Conservation (phyloP, 1,140 invertebrate genomes). For the Galleria mellonella region DNA sequence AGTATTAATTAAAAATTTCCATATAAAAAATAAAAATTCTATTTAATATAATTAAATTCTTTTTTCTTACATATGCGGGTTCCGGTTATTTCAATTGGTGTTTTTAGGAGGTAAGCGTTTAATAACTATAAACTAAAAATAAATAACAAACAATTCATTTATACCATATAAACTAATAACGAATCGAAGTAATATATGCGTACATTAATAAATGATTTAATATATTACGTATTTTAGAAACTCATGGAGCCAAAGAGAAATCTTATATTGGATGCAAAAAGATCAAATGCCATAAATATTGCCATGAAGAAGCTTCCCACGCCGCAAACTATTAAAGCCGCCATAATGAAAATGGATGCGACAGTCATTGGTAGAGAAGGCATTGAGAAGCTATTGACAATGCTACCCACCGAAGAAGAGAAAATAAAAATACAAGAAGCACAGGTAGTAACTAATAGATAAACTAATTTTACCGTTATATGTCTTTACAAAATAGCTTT, state of each 20-base stretch:
- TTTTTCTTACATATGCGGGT: too few species aligned
- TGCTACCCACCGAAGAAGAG: slow-evolving; percentile 98
- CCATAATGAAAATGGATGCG: slow-evolving; percentile 99
- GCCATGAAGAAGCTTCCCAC: slow-evolving; percentile 99
- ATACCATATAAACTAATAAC: too few species aligned
- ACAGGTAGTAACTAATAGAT: slow-evolving; percentile 70
- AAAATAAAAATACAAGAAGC: slow-evolving; percentile 97
- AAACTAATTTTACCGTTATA: too few species aligned
- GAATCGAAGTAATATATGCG: too few species aligned
- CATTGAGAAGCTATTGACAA: slow-evolving; percentile 97
- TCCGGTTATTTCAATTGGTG: too few species aligned
- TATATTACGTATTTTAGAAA: slow-evolving; percentile 78
- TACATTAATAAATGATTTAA: slow-evolving; percentile 5
- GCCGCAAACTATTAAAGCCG: slow-evolving; percentile 96
- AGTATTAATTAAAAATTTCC: not conserved
- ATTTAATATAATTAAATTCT: too few species aligned
- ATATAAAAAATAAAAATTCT: not conserved
- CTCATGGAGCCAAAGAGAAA: slow-evolving; percentile 95
- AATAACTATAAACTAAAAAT: too few species aligned
- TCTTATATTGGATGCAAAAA: slow-evolving; percentile 96
- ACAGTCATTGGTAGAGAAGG: slow-evolving; percentile 98
- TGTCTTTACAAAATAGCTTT: too few species aligned
- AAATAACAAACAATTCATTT: too few species aligned
- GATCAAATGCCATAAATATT: slow-evolving; percentile 99
- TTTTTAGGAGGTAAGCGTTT: slow-evolving; percentile 39